Base-by-base conservation (phyloP, 1,140 invertebrate species). In the Pararge aegeria region DNA sequence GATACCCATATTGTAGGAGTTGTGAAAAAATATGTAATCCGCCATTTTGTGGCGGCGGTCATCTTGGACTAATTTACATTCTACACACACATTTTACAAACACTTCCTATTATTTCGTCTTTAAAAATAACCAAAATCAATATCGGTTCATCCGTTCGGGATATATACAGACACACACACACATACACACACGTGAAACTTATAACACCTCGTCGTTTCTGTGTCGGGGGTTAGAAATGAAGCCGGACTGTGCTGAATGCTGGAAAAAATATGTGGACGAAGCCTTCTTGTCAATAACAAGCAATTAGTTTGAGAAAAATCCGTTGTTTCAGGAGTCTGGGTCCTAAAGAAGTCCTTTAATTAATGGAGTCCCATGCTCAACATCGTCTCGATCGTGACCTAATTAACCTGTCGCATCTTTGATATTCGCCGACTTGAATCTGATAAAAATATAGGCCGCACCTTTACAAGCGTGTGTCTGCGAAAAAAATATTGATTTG, bases 331-430 rank as follows among this genome's bases (percentile, higher is more conserved):
- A 58, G 54, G 46, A 66, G 54, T 70, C 62, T 56, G 57, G 65
- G 60, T 71, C 66, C 68, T 56, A 52, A 56, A 62, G 60, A 76
- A 74, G 71, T 75, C 72, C 71, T 77, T 69, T 74, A 75, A 76
- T 81, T 80, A 83, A 76, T 73, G 60, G 74, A 40, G 61, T 58
- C 57, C 73, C 72, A 70, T 81, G 78, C 81, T 73, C 70, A 68
- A 78, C 72, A 75, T 60, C 69, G 63, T 63, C 63, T 67, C 59
- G 65, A 60, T 78, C 81, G 79, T 84, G 79, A 78, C 78, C 81
- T 73, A 82, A 84, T 82, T 84, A 80, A 83, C 49, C 49, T 62
- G 38, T 46, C 38, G 53, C 24, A 30, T 46, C 40, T 56, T 48
- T 38, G 27, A 46, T 46, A 30, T 49, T 20, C 19, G 46, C 21